These are phyloP conservation scores for Melanaphis sacchari DNA, from an alignment of 1,140 invertebrate species.

Conservation along the genomic window DNA sequence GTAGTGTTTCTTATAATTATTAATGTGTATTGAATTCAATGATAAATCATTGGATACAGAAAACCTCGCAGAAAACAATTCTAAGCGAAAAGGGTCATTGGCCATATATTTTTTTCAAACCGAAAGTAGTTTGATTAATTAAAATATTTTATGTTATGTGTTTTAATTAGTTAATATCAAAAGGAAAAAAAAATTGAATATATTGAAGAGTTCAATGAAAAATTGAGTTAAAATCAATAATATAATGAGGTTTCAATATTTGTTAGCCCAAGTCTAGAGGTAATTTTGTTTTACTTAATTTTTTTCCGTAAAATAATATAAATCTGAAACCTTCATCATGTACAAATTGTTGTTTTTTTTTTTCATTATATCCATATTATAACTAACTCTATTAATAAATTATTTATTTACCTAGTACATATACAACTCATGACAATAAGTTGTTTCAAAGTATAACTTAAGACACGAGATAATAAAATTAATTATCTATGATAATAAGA, in stretches of 20 bases:
- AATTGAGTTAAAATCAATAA: not conserved
- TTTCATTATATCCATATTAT: not conserved
- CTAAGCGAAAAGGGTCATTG: not conserved
- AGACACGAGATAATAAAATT: not conserved
- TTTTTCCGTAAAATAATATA: not conserved
- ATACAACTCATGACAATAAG: not conserved
- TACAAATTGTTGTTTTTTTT: not conserved
- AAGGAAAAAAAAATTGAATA: not conserved
- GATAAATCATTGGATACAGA: not conserved
- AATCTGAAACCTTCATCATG: not conserved
- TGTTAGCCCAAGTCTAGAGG: not conserved
- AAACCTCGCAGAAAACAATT: not conserved
- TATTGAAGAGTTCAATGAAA: not conserved
- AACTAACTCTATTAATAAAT: not conserved
- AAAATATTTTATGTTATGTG: not conserved
- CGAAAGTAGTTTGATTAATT: not conserved
- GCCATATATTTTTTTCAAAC: not conserved
- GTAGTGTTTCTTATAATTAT: too few species aligned
- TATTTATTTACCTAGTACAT: not conserved
- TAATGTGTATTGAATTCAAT: not conserved
- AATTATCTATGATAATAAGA: not conserved
- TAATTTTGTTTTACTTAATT: not conserved
- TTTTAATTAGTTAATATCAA: not conserved
- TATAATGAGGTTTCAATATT: not conserved
- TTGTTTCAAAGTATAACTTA: not conserved